Conservation (phyloP, 2,113 vertebrate species). For the Amazona vittata region DNA sequence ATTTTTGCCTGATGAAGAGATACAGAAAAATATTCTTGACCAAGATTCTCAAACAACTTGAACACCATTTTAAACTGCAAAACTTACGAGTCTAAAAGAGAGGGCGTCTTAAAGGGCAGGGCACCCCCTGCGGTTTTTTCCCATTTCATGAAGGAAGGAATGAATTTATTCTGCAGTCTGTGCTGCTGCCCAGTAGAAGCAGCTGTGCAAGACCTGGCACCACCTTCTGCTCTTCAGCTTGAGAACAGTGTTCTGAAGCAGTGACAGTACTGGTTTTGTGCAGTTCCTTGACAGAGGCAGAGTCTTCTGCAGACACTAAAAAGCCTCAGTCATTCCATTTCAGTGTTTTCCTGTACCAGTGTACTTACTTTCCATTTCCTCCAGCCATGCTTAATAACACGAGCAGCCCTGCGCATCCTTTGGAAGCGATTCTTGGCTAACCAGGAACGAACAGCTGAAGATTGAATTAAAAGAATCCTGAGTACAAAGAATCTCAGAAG, state of each 20-base stretch:
- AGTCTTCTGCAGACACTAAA: background rate
- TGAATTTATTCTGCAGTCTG: background rate
- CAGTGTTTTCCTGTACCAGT: background rate
- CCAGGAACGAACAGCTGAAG: constrained; percentile 87
- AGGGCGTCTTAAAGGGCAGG: background rate
- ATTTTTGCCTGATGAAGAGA: constrained; percentile 72
- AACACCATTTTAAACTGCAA: background rate
- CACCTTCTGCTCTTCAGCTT: background rate
- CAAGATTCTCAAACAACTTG: background rate
- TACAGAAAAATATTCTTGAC: background rate
- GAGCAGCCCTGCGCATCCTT: constrained; percentile 80
- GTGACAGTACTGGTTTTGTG: background rate
- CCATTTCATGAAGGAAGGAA: background rate
- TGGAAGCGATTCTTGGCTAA: constrained; percentile 79
- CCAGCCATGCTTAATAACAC: constrained; percentile 82
- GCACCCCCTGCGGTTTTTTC: background rate
- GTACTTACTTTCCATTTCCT: constrained; percentile 87
- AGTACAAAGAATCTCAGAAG: background rate
- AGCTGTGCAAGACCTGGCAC: background rate
- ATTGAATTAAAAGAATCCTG: background rate
- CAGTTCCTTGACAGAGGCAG: background rate
- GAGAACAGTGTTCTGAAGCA: background rate
- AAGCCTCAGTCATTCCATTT: background rate
- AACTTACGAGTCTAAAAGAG: background rate
- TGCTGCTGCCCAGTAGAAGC: background rate